Base-by-base conservation (phyloP, 2,797 vertebrate genomes). In the Acrocephalus scirpaceus region DNA sequence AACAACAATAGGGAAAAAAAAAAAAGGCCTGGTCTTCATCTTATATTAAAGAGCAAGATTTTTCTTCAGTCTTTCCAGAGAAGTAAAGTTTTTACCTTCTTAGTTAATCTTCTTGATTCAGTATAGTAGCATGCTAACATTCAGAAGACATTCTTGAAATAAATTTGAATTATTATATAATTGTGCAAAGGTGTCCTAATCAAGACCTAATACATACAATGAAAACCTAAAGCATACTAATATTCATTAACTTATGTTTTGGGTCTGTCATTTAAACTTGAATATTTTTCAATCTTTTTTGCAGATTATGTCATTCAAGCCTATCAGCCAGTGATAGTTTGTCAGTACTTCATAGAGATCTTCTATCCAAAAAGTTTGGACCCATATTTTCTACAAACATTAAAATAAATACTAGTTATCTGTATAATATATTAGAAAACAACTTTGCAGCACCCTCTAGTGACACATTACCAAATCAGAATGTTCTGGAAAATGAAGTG, bases 371-470 rank as follows among this genome's bases (percentile, higher is more conserved):
- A 69, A 78, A 53, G 11, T 74, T 60, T 61, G 58, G 11, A 36
- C 5, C 19, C 20, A 1, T 5, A 27, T 71, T 86, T 84, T 56
- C 45, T 30, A 34, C 26, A 65, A 65, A 40, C 5, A 20, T 29
- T 36, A 32, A 42, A 86, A 83, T 45, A 89, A 88, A 71, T 69
- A 20, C 17, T 42, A 34, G 5, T 38, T 82, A 30, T 6, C 27
- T 5, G 5, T 42, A 16, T 38, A 72, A 45, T 15, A 50, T 15
- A 42, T 57, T n/a, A 62, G 57, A 75, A 87, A 84, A 81, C 26
- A 89, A 85, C 69, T 92, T 93, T 87, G 26, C 34, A 91, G 81
- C 87, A 76, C 81, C 60, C 67, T 91, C 84, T 91, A 95, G 67
- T 65, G 89, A 79, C 27, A 61, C 10, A 36, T 27, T 45, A 30